phyloP scores from a whole-genome alignment of 2,797 vertebrate species.

The Halcyon chelicuti region DNA sequence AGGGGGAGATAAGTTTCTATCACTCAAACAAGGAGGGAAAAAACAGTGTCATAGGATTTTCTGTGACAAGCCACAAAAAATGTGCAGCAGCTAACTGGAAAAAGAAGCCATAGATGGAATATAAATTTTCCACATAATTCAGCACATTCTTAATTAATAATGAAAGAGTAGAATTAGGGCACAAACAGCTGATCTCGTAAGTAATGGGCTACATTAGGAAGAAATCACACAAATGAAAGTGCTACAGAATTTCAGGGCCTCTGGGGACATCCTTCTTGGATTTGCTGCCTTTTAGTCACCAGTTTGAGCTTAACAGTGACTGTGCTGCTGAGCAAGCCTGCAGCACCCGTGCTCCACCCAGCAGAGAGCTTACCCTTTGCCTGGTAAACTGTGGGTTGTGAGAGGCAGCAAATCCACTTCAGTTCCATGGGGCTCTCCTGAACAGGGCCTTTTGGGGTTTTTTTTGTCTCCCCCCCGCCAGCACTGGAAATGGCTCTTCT shows the following conservation, averaged over 20 bases:
- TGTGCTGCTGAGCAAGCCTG: background rate
- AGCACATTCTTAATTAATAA: background rate
- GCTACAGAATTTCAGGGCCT: background rate
- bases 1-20: background rate
- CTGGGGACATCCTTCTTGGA: background rate
- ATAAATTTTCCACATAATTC: background rate
- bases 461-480: background rate
- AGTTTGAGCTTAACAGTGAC: background rate
- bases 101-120: background rate
- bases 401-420: background rate
- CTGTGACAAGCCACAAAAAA: background rate
- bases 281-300: background rate
- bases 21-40: background rate
- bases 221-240: background rate
- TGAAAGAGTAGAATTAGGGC: background rate
- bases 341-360: background rate
- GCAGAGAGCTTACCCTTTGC: fast-evolving
- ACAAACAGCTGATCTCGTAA: background rate
- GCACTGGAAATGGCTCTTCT: background rate
- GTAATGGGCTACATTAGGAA: background rate
- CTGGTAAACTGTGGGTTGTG: background rate
- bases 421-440: background rate
- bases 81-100: fast-evolving
- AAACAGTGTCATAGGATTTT: fast-evolving
- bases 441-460: background rate